Conservation (phyloP, 2,113 vertebrate species). For the Onychorhynchus coronatus region DNA sequence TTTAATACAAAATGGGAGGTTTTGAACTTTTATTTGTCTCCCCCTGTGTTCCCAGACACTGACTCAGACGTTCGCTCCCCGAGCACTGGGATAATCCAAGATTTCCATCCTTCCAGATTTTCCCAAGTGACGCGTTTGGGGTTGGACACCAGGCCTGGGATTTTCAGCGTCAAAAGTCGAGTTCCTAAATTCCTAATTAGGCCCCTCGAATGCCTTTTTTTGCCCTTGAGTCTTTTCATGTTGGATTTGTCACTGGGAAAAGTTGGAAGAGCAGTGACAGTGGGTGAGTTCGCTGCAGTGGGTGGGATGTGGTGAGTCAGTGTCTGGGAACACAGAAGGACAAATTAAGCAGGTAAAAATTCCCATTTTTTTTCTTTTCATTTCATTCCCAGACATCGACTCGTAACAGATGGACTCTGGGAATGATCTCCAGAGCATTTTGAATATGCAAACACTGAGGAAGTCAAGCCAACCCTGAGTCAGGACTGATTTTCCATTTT, state of each 20-base stretch:
- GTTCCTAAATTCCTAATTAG: conserved; percentile 13
- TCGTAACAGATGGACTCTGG: conserved; percentile 23
- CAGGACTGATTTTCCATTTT: not conserved
- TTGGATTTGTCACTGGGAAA: conserved; percentile 18
- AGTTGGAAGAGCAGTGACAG: conserved; percentile 31
- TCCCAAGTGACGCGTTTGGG: conserved; percentile 9
- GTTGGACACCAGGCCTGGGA: not conserved
- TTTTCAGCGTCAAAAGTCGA: not conserved
- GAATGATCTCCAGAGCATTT: not conserved
- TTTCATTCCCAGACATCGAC: conserved; percentile 65
- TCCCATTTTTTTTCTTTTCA: not conserved
- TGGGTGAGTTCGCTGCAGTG: not conserved
- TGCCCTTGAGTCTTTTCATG: not conserved
- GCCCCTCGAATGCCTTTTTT: not conserved
- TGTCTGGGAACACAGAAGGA: conserved; percentile 64
- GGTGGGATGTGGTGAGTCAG: conserved; percentile 62
- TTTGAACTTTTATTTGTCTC: not conserved
- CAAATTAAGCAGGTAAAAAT: conserved; percentile 49
- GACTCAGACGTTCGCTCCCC: conserved; percentile 8
- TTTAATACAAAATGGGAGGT: not conserved
- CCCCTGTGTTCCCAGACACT: conserved; percentile 39
- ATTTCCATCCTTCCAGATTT: conserved; percentile 32
- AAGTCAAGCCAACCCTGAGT: not conserved
- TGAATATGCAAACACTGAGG: not conserved
- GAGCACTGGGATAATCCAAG: not conserved